Conservation (phyloP, 2,113 vertebrate species). For the zebrafish (Danio rerio) region DNA sequence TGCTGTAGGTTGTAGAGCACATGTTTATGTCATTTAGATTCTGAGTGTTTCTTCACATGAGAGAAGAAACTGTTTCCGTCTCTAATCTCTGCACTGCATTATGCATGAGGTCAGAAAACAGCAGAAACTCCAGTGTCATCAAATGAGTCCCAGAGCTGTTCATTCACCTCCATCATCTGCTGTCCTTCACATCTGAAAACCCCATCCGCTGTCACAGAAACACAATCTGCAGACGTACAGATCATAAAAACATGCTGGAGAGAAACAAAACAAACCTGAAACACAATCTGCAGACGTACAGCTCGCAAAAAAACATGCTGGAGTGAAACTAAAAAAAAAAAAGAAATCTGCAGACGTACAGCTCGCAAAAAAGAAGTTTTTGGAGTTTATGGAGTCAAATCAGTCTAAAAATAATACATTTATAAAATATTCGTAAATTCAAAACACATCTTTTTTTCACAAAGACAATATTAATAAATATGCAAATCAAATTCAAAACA, state of each 20-base stretch:
- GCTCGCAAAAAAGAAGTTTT: no score
- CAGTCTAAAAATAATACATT: no score
- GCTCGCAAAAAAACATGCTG: no score
- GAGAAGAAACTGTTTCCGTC: neutral
- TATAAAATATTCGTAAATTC: no score
- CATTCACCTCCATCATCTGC: neutral
- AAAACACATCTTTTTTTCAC: no score
- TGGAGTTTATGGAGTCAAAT: no score
- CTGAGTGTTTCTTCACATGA: neutral
- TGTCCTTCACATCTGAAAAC: conserved; percentile 3
- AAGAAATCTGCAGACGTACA: no score
- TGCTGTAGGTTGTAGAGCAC: neutral
- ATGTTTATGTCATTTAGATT: neutral
- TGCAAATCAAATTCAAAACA: no score
- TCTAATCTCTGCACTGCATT: neutral
- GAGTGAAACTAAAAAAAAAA: no score
- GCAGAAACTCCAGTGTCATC: neutral
- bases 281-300: no score
- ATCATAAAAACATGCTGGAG: neutral
- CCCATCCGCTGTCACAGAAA: neutral
- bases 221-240: neutral
- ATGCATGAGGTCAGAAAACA: conserved; percentile 12
- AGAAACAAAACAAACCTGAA: no score
- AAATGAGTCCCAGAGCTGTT: conserved; percentile 23
- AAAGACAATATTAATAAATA: no score